Percentiles rank a stretch among this genome's conserved stretches.
phyloP scores from a whole-genome alignment of 2,113 vertebrate genomes.

The Octodon degus region DNA sequence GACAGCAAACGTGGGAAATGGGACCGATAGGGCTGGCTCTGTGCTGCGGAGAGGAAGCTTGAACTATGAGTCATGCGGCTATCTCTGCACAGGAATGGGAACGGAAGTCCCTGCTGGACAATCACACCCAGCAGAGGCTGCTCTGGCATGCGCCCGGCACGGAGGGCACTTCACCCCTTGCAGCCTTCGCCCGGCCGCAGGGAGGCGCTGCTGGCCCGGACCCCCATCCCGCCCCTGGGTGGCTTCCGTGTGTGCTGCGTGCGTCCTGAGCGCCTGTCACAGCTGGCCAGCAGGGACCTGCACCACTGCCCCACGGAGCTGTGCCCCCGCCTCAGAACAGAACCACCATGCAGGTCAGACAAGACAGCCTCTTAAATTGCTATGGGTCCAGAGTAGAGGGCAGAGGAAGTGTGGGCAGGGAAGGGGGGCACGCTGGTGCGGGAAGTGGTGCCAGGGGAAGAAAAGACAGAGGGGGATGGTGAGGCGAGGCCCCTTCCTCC shows the following conservation, averaged over 20 bases:
- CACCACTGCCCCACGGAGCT: neutral
- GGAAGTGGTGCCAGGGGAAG: neutral
- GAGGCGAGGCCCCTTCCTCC: neutral
- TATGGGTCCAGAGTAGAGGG: neutral
- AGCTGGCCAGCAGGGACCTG: neutral
- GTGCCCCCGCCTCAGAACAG: conserved; percentile 15
- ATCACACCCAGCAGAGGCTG: conserved; percentile 59
- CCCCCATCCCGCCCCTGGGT: neutral
- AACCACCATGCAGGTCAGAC: neutral
- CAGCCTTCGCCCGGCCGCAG: neutral
- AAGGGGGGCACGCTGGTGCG: neutral
- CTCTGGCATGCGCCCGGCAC: neutral
- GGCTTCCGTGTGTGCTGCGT: neutral
- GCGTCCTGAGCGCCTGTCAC: neutral
- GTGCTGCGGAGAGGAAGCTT: conserved; percentile 45
- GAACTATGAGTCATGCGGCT: conserved; percentile 64
- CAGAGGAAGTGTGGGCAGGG: neutral
- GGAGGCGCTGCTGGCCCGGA: neutral
- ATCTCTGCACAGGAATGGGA: conserved; percentile 74
- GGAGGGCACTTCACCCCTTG: conserved; percentile 34
- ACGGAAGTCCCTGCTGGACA: conserved; percentile 57
- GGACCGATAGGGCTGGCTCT: neutral
- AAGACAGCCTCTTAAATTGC: neutral
- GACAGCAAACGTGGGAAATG: conserved; percentile 21
- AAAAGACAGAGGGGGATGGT: neutral